These are phyloP conservation scores for Brachyhypopomus occidentalis DNA, from an alignment of 2,113 vertebrate genomes.

Conservation along the genomic window DNA sequence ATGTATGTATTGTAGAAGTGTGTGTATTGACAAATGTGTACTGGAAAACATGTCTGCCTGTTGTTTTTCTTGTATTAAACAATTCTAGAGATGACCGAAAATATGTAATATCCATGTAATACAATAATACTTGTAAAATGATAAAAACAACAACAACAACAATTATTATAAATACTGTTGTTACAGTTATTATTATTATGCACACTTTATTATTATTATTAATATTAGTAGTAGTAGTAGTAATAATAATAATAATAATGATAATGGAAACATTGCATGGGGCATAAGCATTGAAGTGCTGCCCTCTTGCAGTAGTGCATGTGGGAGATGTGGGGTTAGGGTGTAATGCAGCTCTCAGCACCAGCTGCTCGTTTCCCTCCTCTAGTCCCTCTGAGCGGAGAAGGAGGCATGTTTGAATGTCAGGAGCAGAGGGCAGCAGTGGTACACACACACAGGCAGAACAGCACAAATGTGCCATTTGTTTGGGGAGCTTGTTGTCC, in stretches of 20 bases:
- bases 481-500: slow-evolving; percentile 64
- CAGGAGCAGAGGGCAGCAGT: slow-evolving; percentile 68
- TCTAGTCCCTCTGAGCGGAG: slow-evolving; percentile 67
- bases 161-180: no score
- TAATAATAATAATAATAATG: not conserved
- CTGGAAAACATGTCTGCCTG: not conserved
- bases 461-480: slow-evolving; percentile 69
- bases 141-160: no score
- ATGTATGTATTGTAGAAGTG: not conserved
- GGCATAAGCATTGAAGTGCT: slow-evolving; percentile 61
- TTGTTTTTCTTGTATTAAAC: no score
- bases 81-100: no score
- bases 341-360: slow-evolving; percentile 55
- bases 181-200: no score
- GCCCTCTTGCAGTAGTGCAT: slow-evolving; percentile 58
- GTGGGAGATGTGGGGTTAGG: slow-evolving; percentile 40
- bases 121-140: no score
- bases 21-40: not conserved
- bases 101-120: no score
- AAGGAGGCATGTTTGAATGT: slow-evolving; percentile 77
- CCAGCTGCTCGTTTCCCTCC: slow-evolving; percentile 53
- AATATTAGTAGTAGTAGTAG: not conserved
- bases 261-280: slow-evolving; percentile 60
- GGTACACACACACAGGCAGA: slow-evolving; percentile 59
- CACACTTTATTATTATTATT: not conserved